Evolutionary conservation across 92 coral and sea anemone genomes (phyloP), one percentile per base, ranked within the genome.

Genomic region (Siderastrea radians): DNA sequence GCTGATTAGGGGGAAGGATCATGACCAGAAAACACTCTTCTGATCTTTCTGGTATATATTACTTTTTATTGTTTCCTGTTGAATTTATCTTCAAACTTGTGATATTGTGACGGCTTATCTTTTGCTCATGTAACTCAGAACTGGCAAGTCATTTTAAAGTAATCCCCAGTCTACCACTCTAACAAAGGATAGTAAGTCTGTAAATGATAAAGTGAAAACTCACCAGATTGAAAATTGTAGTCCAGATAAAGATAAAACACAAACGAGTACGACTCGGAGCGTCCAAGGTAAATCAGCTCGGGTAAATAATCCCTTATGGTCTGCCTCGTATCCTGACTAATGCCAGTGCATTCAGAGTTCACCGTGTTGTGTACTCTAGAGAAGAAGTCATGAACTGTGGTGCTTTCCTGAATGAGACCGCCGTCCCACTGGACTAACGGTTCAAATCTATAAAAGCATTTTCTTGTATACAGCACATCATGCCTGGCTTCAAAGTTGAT

Each of bases 211-310:
- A 61, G 54, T 60, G 45, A 10, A 6, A 1, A 77, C 94, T 82
- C 46, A 95, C 98, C 98, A 64, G 47, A 47, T 5, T 73, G 19
- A 16, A 73, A 57, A 10, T 81, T 91, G 63, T 81, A 67, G 26
- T 95, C 89, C 66, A 93, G 79, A 63, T 90, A 86, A 49, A 95
- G 51, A 44, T 84, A 90, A 75, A 95, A 55, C 44, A 77, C 82
- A 84, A 95, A 95, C 70, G 75, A 68, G 79, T 95, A 95, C 46
- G 66, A 66, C 67, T 90, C 93, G 5, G 83, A 74, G 51, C 96
- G 94, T 38, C 95, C 93, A 26, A 95, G 86, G n/a, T 84, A 88
- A 44, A 95, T 93, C 85, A 90, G 60, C 60, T 87, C 65, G 4
- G 98, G 98, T 47, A 95, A 78, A 46, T 68, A 71, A 69, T 72